phyloP scores from a whole-genome alignment of 2,888 invertebrate species.

The Melanotus villosus region DNA sequence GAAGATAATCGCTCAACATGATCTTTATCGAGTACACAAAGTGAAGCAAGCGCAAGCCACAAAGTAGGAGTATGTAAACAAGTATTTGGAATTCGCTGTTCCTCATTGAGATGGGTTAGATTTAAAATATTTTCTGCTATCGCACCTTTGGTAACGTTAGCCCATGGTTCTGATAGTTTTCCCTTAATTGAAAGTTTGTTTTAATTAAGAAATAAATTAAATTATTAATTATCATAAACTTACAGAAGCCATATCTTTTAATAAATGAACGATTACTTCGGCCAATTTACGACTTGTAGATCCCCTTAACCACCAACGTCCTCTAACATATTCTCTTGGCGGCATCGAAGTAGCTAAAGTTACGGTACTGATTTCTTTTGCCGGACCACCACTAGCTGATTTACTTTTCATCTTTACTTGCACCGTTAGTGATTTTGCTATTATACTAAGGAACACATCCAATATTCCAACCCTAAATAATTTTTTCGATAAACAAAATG shows the following conservation, averaged over 20 bases:
- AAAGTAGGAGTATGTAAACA: slow-evolving; percentile 88
- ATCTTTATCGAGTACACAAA: slow-evolving; percentile 93
- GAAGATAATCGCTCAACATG: slow-evolving; percentile 88
- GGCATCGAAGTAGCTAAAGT: slow-evolving; percentile 74
- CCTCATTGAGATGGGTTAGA: slow-evolving; percentile 85
- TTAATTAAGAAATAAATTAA: neutral
- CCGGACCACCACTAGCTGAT: slow-evolving; percentile 65
- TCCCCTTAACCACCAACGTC: slow-evolving; percentile 90
- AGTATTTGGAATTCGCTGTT: slow-evolving; percentile 79
- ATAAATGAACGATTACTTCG: slow-evolving; percentile 87
- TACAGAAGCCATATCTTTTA: slow-evolving; percentile 94
- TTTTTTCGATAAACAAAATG: neutral
- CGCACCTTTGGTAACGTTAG: slow-evolving; percentile 87
- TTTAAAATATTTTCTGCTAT: slow-evolving; percentile 90
- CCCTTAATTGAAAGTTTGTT: slow-evolving; percentile 73
- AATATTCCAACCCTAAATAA: slow-evolving; percentile 79
- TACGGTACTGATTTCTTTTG: slow-evolving; percentile 72
- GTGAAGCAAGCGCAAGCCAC: slow-evolving; percentile 94
- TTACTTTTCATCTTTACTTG: slow-evolving; percentile 80
- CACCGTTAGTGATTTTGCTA: slow-evolving; percentile 91
- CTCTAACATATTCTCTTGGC: slow-evolving; percentile 72
- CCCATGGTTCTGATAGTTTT: slow-evolving; percentile 89
- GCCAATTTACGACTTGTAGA: slow-evolving; percentile 88
- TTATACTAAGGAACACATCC: slow-evolving; percentile 91
- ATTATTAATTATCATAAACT: slow-evolving; percentile 56